Conservation (phyloP, 2,113 vertebrate genomes). For the Leuciscus idus region DNA sequence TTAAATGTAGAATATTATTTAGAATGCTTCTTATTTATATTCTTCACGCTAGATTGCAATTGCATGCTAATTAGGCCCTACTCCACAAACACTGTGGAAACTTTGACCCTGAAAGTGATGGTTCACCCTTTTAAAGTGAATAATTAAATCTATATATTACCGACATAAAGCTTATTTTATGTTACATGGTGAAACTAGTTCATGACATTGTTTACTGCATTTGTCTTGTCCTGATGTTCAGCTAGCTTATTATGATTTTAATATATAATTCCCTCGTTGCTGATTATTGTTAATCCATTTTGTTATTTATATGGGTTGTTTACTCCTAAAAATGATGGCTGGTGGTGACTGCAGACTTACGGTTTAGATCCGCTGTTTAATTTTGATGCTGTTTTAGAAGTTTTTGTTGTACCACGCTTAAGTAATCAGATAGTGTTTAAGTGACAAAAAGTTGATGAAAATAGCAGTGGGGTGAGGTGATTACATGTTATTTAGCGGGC, state of each 20-base stretch:
- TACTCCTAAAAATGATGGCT: background rate
- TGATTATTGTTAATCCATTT: no score
- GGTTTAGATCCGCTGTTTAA: slow-evolving; percentile 81
- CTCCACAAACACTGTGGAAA: background rate
- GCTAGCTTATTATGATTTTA: background rate
- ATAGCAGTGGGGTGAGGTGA: slow-evolving; percentile 81
- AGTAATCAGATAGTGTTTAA: slow-evolving; percentile 74
- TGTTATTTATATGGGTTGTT: background rate
- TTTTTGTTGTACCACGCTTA: slow-evolving; percentile 82
- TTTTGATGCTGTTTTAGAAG: slow-evolving; percentile 73
- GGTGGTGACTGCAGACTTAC: background rate
- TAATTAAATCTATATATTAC: background rate
- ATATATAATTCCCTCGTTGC: no score
- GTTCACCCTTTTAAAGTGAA: background rate
- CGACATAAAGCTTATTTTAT: background rate
- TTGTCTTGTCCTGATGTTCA: background rate
- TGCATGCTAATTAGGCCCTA: background rate
- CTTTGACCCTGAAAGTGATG: background rate
- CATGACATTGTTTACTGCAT: background rate
- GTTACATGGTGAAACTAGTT: background rate
- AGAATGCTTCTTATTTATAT: background rate
- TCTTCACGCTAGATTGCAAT: background rate
- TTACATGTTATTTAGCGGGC: slow-evolving; percentile 84
- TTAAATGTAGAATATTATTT: background rate
- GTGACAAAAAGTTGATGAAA: slow-evolving; percentile 73